Evolutionary conservation across 2,888 invertebrate genomes (phyloP).

Genomic region (Isotomurus palustris): DNA sequence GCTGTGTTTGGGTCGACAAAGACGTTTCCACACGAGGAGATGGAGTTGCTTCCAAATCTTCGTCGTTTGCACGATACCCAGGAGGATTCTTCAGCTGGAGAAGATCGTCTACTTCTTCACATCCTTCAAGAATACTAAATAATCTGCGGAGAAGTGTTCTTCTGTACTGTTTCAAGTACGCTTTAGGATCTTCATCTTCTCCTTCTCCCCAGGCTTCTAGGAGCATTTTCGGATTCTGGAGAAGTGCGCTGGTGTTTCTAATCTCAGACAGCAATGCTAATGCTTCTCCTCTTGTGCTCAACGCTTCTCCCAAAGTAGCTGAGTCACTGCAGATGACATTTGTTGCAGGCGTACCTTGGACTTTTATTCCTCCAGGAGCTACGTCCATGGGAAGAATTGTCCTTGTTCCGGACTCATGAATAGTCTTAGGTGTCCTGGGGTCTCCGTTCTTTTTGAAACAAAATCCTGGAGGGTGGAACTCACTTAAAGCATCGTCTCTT

Average conservation of each 20-base stretch:
- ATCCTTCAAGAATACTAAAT: no score
- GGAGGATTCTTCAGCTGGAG: no score
- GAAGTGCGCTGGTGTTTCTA: no score
- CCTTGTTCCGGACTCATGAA: slow-evolving; percentile 34
- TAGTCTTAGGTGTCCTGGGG: slow-evolving; percentile 23
- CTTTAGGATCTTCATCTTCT: slow-evolving; percentile 20
- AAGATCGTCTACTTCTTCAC: no score
- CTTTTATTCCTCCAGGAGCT: slow-evolving; percentile 31
- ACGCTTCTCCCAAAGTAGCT: background rate
- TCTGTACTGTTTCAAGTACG: slow-evolving; percentile 31
- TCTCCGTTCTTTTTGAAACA: slow-evolving; percentile 30
- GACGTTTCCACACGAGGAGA: no score
- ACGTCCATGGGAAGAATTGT: slow-evolving; percentile 31
- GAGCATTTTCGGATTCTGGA: no score
- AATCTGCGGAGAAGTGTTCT: slow-evolving; percentile 29
- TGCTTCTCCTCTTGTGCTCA: background rate
- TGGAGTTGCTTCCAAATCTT: no score
- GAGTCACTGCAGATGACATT: background rate
- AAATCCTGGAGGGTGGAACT: slow-evolving; percentile 25
- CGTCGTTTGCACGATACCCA: no score
- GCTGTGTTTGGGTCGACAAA: no score
- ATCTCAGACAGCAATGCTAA: no score
- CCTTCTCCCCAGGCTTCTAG: background rate
- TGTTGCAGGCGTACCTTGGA: slow-evolving; percentile 24
- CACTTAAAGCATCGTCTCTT: slow-evolving; percentile 23